Conservation (phyloP, 2,888 invertebrate species). For the Neuroscelio doddi region DNA sequence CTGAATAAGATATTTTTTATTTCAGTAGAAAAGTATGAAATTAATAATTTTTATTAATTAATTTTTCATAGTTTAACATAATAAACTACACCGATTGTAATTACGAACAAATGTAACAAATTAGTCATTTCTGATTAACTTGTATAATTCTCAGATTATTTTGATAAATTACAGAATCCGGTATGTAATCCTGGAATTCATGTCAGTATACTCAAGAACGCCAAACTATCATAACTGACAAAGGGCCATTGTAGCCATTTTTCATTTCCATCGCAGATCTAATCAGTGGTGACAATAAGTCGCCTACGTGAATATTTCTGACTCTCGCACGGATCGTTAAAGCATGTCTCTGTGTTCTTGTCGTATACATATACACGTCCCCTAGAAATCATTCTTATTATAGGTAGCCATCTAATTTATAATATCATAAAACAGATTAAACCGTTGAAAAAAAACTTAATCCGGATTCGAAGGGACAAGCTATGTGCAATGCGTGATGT, state of each 20-base stretch:
- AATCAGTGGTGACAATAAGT: constrained; percentile 50
- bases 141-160: no score
- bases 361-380: not conserved
- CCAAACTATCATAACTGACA: constrained; percentile 57
- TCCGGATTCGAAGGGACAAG: not conserved
- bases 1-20: no score
- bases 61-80: no score
- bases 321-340: constrained; percentile 56
- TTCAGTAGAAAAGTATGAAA: no score
- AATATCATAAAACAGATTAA: not conserved
- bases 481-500: no score
- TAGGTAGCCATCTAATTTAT: not conserved
- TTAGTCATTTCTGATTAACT: no score
- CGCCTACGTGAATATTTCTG: constrained; percentile 64
- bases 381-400: not conserved
- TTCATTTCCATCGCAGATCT: constrained; percentile 61
- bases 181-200: constrained; percentile 57
- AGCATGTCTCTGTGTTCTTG: constrained; percentile 16
- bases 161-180: constrained; percentile 40
- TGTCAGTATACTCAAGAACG: constrained; percentile 55
- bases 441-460: not conserved
- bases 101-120: no score
- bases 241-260: constrained; percentile 64
- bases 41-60: no score
- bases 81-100: no score